Conservation (phyloP, 2,113 vertebrate genomes). For the Lates calcarifer region DNA sequence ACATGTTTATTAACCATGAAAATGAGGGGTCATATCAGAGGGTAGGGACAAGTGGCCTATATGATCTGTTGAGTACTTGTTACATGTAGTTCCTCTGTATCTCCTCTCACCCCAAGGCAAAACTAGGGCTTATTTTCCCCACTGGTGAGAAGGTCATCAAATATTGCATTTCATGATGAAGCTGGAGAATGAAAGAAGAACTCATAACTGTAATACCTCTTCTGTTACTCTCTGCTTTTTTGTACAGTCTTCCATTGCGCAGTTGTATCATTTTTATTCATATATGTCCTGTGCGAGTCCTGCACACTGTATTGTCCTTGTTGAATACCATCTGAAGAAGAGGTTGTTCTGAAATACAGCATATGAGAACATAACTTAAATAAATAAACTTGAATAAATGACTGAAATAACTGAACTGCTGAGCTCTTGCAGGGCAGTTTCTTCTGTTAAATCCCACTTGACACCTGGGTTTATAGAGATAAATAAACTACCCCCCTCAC, state of each 20-base stretch:
- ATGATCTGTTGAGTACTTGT: not conserved
- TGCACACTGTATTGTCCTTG: not conserved
- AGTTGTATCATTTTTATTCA: not conserved
- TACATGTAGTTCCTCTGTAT: not conserved
- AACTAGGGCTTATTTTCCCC: not conserved
- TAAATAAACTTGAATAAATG: no score
- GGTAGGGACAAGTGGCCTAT: not conserved
- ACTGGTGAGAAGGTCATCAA: not conserved
- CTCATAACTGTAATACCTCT: not conserved
- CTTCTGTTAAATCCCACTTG: conserved; percentile 5
- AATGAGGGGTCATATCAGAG: not conserved
- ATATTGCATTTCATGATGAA: not conserved
- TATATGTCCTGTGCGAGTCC: not conserved
- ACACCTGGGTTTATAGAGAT: conserved; percentile 30
- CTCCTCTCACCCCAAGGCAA: not conserved
- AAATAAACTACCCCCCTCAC: conserved; percentile 15
- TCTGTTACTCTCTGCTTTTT: not conserved
- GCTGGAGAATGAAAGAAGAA: not conserved
- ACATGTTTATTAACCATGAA: not conserved
- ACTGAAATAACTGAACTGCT: not conserved
- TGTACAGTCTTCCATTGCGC: not conserved
- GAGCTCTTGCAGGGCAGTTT: not conserved
- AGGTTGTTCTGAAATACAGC: not conserved
- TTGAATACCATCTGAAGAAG: not conserved
- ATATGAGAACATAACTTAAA: not conserved